phyloP scores from a whole-genome alignment of 2,888 invertebrate genomes.

The Lithophane semibrunnea region DNA sequence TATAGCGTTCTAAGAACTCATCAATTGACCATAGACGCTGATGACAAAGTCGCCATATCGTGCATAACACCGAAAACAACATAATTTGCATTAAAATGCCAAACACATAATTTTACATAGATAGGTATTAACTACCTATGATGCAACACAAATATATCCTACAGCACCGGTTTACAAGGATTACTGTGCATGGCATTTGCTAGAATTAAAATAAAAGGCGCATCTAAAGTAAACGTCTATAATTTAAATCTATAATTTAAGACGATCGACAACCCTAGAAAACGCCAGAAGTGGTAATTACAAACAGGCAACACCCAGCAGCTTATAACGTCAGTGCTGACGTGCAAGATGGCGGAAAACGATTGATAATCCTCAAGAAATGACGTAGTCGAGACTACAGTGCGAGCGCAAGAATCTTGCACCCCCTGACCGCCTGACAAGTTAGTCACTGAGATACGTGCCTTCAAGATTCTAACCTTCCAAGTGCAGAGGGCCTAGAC shows the following conservation, averaged over 20 bases:
- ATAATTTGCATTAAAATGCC: too few relatives aligned
- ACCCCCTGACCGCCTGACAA: slow-evolving; percentile 24
- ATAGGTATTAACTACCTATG: too few relatives aligned
- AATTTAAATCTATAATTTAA: too few relatives aligned
- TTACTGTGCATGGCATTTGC: not conserved
- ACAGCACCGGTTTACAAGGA: not conserved
- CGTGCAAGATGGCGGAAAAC: slow-evolving; percentile 34
- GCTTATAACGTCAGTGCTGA: slow-evolving; percentile 26
- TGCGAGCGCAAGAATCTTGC: not conserved
- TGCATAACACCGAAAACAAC: too few relatives aligned
- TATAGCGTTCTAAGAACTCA: not conserved
- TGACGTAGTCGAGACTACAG: slow-evolving; percentile 3
- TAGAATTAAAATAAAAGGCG: not conserved
- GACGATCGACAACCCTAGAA: slow-evolving; percentile 39
- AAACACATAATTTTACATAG: too few relatives aligned
- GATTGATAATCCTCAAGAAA: slow-evolving; percentile 15
- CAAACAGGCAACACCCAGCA: slow-evolving; percentile 21
- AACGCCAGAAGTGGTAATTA: slow-evolving; percentile 28
- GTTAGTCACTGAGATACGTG: not conserved
- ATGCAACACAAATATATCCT: not conserved
- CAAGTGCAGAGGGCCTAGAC: not conserved
- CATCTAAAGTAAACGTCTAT: not conserved
- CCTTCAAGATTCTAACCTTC: slow-evolving; percentile 26
- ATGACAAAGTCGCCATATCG: too few relatives aligned
- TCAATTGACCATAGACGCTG: not conserved